A percentile compares a stretch with the other conserved stretches of the same genome.
Evolutionary conservation across 2,888 invertebrate species (phyloP).

Genomic region (Diaperis boleti): DNA sequence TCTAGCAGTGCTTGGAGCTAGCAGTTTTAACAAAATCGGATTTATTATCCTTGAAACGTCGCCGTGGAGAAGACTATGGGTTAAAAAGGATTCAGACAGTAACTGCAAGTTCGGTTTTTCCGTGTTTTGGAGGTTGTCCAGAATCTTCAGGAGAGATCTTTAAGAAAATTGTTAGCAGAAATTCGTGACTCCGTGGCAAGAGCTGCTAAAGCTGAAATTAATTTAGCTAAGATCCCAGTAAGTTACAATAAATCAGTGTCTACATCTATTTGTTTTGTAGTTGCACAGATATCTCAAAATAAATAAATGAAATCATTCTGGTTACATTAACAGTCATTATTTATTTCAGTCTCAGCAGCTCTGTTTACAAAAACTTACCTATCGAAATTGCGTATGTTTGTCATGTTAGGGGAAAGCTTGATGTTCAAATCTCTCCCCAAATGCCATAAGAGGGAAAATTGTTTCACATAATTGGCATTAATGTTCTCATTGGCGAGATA

Average conservation of each 20-base stretch:
- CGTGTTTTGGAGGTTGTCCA: slow-evolving; percentile 75
- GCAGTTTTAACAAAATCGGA: slow-evolving; percentile 79
- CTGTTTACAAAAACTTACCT: slow-evolving; percentile 68
- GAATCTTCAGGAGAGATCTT: slow-evolving; percentile 79
- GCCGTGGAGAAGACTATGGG: slow-evolving; percentile 78
- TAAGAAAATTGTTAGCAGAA: slow-evolving; percentile 48
- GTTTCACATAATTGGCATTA: slow-evolving; percentile 72
- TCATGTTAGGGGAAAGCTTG: slow-evolving; percentile 64
- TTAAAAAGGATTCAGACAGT: slow-evolving; percentile 81
- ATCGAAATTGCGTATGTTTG: slow-evolving; percentile 71
- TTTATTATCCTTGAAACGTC: slow-evolving; percentile 84
- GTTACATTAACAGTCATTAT: too few relatives aligned
- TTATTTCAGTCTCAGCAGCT: too few relatives aligned
- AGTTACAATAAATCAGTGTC: too few relatives aligned
- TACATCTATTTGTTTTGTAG: too few relatives aligned
- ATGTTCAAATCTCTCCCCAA: slow-evolving; percentile 77
- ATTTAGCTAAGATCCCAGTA: too few relatives aligned
- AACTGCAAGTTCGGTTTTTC: slow-evolving; percentile 71
- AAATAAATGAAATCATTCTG: too few relatives aligned
- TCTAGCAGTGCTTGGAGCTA: slow-evolving; percentile 84
- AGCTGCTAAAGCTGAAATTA: too few relatives aligned
- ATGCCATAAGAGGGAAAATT: slow-evolving; percentile 81
- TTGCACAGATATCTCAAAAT: too few relatives aligned
- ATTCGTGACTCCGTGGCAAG: slow-evolving; percentile 14
- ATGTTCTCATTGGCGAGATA: slow-evolving; percentile 66